phyloP scores from a whole-genome alignment of 2,113 vertebrate species.

The Cyanoliseus patagonus region DNA sequence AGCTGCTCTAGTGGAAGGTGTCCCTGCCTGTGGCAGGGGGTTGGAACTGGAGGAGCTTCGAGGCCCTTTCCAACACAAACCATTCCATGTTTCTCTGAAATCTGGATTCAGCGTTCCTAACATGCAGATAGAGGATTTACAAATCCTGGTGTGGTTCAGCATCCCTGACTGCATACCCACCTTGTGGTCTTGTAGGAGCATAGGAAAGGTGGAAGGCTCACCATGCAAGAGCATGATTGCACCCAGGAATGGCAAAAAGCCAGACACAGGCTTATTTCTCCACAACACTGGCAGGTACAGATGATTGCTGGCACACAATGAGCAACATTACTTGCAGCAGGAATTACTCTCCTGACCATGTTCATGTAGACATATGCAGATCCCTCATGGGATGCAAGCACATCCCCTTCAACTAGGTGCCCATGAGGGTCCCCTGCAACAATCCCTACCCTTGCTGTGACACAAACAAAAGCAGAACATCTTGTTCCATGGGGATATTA shows the following conservation, averaged over 20 bases:
- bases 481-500: background rate
- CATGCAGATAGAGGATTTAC: background rate
- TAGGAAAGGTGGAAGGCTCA: background rate
- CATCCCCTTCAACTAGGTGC: background rate
- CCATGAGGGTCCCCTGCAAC: background rate
- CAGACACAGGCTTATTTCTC: rapidly evolving
- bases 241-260: background rate
- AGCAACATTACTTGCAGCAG: rapidly evolving
- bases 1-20: background rate
- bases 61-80: background rate
- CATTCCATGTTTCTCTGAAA: background rate
- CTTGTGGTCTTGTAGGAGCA: background rate
- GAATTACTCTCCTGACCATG: rapidly evolving
- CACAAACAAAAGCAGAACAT: background rate
- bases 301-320: rapidly evolving
- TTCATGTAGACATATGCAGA: rapidly evolving
- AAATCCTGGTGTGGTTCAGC: background rate
- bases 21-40: background rate
- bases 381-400: background rate
- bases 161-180: background rate
- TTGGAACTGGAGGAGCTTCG: background rate
- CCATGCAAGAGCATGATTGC: background rate
- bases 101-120: background rate
- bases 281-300: background rate
- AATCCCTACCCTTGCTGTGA: background rate